Evolutionary conservation across 2,888 invertebrate species (phyloP).

Genomic region (Cryptus armator): DNA sequence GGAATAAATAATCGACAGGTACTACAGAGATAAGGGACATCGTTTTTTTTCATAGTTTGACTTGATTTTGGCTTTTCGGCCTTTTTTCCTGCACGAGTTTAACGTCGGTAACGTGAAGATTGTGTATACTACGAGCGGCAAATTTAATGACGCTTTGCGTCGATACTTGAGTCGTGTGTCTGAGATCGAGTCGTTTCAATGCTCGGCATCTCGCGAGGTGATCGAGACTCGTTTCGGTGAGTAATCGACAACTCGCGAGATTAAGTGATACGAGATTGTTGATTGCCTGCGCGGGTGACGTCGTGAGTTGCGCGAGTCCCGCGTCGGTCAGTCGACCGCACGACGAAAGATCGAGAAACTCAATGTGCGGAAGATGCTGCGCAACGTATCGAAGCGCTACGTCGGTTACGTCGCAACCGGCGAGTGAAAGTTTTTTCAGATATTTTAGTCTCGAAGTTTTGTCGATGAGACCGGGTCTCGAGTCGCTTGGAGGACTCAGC

Average conservation of each 20-base stretch:
- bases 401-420: conserved; percentile 96
- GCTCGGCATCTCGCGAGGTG: conserved; percentile 92
- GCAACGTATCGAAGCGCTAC: conserved; percentile 92
- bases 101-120: conserved; percentile 92
- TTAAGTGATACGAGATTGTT: conserved; percentile 91
- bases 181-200: conserved; percentile 90
- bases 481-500: conserved; percentile 94
- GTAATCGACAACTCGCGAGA: conserved; percentile 92
- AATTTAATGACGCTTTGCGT: conserved; percentile 94
- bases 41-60: conserved; percentile 25
- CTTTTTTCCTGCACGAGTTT: conserved; percentile 89
- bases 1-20: conserved; percentile 11
- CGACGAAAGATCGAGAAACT: conserved; percentile 92
- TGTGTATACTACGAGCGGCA: conserved; percentile 92
- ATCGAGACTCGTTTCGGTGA: conserved; percentile 93
- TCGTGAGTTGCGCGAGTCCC: conserved; percentile 94
- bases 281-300: conserved; percentile 89
- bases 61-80: conserved; percentile 71
- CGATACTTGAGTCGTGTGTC: conserved; percentile 93
- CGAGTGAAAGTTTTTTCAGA: conserved; percentile 91
- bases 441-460: conserved; percentile 92
- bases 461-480: conserved; percentile 91
- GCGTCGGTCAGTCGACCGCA: conserved; percentile 96
- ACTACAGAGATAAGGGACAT: not conserved
- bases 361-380: conserved; percentile 91